Base-by-base conservation (phyloP, 2,113 vertebrate species). In the Atractosteus spatula region DNA sequence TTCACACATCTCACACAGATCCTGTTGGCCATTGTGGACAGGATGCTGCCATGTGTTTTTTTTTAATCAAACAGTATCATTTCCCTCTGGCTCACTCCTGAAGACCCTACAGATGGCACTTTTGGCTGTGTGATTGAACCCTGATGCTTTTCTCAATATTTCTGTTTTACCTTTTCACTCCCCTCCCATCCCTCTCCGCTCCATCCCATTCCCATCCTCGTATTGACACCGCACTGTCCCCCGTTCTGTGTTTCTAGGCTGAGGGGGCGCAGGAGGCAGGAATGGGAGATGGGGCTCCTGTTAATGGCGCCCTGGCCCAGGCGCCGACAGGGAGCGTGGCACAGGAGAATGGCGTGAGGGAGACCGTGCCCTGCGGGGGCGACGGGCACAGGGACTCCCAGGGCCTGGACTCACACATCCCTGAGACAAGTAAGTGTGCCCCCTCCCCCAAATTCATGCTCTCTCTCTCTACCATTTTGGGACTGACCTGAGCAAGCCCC, bases 371-470 rank as follows among this genome's bases (percentile, higher is more conserved):
- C 71, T 89, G 85, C 81, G 83, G 88, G 71, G 77, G 77, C 55
- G 91, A 88, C 76, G 92, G 91, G 76, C 90, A 91, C 86, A 92
- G 86, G 89, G 95, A 96, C 89, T 82, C 85, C 67, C 94, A 90
- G 88, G 92, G 88, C 90, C 94, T 98, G 89, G 93, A 94, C 88
- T 86, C 92, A 42, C 88, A 85, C 85, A 98, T 98, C 89, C 96
- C 94, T 82, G 97, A 99, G 89, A 97, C 96, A 93, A 98, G 96
- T 99, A 90, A 95, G 96, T 95, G 69, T 81, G 79, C 68, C 29
- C 47, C 77, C 10, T 54, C 62, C 43, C 45, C 11, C 66, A 2
- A 12, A 3, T 54, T 41, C 41, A 3, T 7, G 47, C 17, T 12
- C 4, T 44, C n/a, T 47, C 29, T 29, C 47, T 10, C 10, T 59